A percentile compares a stretch with the other conserved stretches of the same genome.
These are phyloP conservation scores for Plotosus lineatus DNA, from an alignment of 2,113 vertebrate species.

Conservation along the genomic window DNA sequence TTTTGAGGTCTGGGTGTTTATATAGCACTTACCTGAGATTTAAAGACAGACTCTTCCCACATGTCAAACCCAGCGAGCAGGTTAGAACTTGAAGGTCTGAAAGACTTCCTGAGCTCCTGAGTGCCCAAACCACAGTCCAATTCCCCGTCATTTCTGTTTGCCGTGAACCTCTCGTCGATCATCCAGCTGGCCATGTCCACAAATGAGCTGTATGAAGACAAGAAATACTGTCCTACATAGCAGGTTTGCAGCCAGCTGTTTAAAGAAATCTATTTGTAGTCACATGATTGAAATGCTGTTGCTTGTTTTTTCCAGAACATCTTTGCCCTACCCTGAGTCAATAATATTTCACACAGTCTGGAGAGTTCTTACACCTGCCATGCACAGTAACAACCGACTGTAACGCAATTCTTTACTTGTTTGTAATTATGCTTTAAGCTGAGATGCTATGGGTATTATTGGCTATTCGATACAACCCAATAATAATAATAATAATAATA, in stretches of 20 bases:
- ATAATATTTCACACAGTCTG: slow-evolving; percentile 49
- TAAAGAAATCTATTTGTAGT: neutral
- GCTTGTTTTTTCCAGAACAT: slow-evolving; percentile 47
- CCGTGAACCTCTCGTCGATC: slow-evolving; percentile 41
- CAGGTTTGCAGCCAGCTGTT: slow-evolving; percentile 59
- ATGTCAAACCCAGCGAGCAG: slow-evolving; percentile 60
- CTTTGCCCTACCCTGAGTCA: slow-evolving; percentile 43
- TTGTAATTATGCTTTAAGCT: neutral
- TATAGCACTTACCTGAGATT: slow-evolving; percentile 61
- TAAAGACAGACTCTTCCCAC: slow-evolving; percentile 62
- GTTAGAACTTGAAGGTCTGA: slow-evolving; percentile 56
- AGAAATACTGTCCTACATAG: slow-evolving; percentile 39
- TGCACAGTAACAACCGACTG: neutral
- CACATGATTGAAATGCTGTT: slow-evolving; percentile 44
- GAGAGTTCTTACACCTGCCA: slow-evolving; percentile 40
- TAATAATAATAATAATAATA: neutral
- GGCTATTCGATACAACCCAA: neutral
- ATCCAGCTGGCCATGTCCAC: slow-evolving; percentile 44
- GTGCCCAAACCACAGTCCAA: slow-evolving; percentile 35
- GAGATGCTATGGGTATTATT: no score
- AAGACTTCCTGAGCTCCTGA: slow-evolving; percentile 47
- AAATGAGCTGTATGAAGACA: slow-evolving; percentile 14
- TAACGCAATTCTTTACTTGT: slow-evolving; percentile 20
- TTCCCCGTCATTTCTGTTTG: slow-evolving; percentile 37
- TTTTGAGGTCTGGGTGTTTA: neutral